Evolutionary conservation across 2,113 vertebrate genomes (phyloP), one percentile per base, ranked within the genome.

Genomic region (Myotis davidii): DNA sequence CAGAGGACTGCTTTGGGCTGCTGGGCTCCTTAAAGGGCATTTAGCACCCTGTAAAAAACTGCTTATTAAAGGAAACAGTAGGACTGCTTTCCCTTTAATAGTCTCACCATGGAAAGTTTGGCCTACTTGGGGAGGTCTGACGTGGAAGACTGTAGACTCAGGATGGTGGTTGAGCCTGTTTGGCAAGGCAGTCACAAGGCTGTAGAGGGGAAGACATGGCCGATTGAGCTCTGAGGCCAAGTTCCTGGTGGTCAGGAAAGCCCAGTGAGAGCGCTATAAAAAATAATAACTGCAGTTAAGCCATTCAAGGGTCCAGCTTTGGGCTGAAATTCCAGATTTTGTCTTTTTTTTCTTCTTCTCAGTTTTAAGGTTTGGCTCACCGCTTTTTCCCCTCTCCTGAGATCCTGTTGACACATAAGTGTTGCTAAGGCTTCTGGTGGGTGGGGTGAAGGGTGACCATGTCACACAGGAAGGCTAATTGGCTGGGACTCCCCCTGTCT

Each of bases 311-410:
- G 85, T 78, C 85, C 67, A 70, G 54, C 88, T 94, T 92, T 54
- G 77, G 77, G 81, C 29, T 85, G 79, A 93, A 97, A 97, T 94
- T 90, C 59, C 92, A 94, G 81, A 88, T 88, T 96, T 93, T 90
- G 39, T 61, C 18, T 11, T 16, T n/a, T 11, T 11, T 61, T 1
- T 0, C 11, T 0, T 4, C 14, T 0, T 3, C 12, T 54, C 37
- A 73, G 82, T 95, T 82, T 90, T 78, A 94, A 97, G 94, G 97
- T 92, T 97, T 96, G 94, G 96, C 92, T 92, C 77, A 83, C 67
- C 9, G 25, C 77, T 87, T 69, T 81, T 73, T 17, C 39, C 72
- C 82, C 64, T 93, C 65, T 92, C 69, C 85, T 45, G 61, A 94
- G 95, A 93, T 94, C 90, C 81, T 82, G 77, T 92, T 94, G 92